phyloP scores from a whole-genome alignment of 1,140 invertebrate genomes.

The Eupeodes corollae region DNA sequence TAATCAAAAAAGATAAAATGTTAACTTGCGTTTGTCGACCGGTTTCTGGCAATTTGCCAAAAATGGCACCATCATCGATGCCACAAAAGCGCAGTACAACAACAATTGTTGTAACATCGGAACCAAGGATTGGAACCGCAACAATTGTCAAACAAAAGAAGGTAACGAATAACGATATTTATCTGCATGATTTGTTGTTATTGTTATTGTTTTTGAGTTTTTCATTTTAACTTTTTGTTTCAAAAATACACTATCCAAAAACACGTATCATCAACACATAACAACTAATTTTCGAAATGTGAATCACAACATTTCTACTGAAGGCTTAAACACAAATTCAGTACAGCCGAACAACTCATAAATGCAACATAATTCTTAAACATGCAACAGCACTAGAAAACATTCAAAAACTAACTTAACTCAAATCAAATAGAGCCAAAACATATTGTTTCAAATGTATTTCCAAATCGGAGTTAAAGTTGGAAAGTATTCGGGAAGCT shows the following conservation, averaged over 20 bases:
- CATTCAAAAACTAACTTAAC: too few species aligned
- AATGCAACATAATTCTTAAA: too few species aligned
- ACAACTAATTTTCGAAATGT: too few species aligned
- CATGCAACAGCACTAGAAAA: too few species aligned
- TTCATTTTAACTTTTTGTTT: neutral
- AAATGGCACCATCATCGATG: constrained; percentile 29
- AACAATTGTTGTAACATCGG: constrained; percentile 11
- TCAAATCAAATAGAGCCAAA: too few species aligned
- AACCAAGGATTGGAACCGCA: constrained; percentile 3
- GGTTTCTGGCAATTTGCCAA: constrained; percentile 35
- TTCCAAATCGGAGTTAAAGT: too few species aligned
- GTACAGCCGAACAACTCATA: too few species aligned
- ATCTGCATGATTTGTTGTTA: neutral
- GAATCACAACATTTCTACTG: too few species aligned
- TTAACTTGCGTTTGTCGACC: constrained; percentile 36
- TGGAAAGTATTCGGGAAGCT: too few species aligned
- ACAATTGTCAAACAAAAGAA: neutral
- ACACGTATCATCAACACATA: too few species aligned
- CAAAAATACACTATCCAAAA: neutral
- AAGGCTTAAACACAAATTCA: too few species aligned
- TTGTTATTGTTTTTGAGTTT: neutral
- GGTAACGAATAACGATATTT: neutral
- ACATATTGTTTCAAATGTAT: too few species aligned
- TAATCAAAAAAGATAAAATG: constrained; percentile 23
- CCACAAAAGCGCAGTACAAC: constrained; percentile 13